Evolutionary conservation across 1,140 invertebrate genomes (phyloP).

Genomic region (Temnothorax longispinosus): DNA sequence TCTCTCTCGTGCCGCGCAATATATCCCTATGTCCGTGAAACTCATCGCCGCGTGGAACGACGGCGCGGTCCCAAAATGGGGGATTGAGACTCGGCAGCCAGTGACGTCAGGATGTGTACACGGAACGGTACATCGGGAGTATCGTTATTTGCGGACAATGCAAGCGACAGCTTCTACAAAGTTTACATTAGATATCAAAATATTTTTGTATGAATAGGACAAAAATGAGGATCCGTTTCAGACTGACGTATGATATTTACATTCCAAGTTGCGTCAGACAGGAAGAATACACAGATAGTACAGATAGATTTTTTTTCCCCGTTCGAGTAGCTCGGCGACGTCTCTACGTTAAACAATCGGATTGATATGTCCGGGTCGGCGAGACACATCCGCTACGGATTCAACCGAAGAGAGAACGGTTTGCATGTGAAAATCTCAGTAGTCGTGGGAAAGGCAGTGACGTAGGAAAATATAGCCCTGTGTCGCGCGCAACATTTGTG

Average conservation of each 20-base stretch:
- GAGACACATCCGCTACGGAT: background rate
- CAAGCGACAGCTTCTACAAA: background rate
- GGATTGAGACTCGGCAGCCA: slow-evolving; percentile 63
- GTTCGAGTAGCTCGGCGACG: background rate
- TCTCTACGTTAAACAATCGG: background rate
- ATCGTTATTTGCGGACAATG: slow-evolving; percentile 10
- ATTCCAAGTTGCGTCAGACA: background rate
- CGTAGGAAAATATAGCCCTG: slow-evolving; percentile 31
- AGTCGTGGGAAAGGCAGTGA: slow-evolving; percentile 5
- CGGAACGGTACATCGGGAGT: slow-evolving; percentile 33
- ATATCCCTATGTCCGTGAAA: slow-evolving; percentile 58
- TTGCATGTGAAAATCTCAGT: slow-evolving; percentile 4
- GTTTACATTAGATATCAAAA: background rate
- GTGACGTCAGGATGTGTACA: slow-evolving; percentile 62
- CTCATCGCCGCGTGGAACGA: slow-evolving; percentile 44
- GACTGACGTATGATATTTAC: background rate
- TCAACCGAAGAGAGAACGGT: background rate
- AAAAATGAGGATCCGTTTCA: background rate
- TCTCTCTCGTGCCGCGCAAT: background rate
- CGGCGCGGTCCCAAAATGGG: slow-evolving; percentile 65
- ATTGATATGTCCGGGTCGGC: background rate
- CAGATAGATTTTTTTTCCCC: background rate
- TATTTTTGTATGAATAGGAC: background rate
- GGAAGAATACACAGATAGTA: background rate
- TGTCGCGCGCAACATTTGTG: background rate